phyloP scores from a whole-genome alignment of 2,113 vertebrate genomes.

The Echinops telfairi region DNA sequence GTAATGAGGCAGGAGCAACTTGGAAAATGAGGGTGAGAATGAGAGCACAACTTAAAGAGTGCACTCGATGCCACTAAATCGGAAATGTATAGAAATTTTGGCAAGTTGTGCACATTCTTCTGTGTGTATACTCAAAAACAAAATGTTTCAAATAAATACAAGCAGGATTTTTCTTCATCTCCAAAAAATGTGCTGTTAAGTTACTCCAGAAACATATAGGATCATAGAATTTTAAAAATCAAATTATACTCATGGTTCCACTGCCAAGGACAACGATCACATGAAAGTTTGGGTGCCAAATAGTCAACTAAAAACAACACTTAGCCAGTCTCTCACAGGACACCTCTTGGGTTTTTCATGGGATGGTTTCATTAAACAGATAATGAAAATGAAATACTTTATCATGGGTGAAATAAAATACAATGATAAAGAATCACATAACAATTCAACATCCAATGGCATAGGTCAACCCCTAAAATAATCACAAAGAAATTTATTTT shows the following conservation, averaged over 20 bases:
- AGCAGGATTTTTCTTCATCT: slow-evolving; percentile 40
- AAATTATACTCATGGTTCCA: slow-evolving; percentile 34
- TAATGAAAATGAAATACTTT: slow-evolving; percentile 35
- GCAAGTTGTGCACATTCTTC: not conserved
- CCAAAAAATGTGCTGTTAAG: slow-evolving; percentile 46
- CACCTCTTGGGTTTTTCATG: not conserved
- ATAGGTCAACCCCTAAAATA: no score
- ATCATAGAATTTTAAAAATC: slow-evolving; percentile 43
- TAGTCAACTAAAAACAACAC: not conserved
- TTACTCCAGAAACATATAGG: slow-evolving; percentile 19
- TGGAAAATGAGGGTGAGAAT: not conserved
- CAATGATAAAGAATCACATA: not conserved
- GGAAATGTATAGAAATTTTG: not conserved
- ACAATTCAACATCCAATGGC: no score
- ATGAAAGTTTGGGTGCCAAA: not conserved
- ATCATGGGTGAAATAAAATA: slow-evolving; percentile 47
- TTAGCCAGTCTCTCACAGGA: not conserved
- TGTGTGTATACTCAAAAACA: not conserved
- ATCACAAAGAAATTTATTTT: no score
- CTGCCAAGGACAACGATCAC: not conserved
- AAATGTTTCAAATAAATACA: not conserved
- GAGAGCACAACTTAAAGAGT: not conserved
- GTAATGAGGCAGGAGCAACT: not conserved
- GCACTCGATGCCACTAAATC: not conserved
- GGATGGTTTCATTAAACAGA: not conserved